Evolutionary conservation across 2,888 invertebrate species (phyloP).

Genomic region (Opisthograptis luteolata): DNA sequence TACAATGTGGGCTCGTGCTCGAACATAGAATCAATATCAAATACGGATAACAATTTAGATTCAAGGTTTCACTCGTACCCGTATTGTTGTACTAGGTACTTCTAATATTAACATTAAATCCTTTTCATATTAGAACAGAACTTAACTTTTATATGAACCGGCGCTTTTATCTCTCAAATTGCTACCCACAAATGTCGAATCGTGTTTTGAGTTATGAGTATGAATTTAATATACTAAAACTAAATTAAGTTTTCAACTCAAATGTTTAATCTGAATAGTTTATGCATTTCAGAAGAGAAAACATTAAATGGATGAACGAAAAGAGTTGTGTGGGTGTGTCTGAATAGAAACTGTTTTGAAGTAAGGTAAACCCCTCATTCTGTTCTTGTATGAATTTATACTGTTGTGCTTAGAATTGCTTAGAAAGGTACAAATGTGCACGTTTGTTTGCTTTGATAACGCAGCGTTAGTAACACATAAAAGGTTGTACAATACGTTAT

Average conservation of each 20-base stretch:
- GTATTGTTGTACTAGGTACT: neutral
- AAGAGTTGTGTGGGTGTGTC: constrained; percentile 17
- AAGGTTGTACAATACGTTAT: too few species aligned
- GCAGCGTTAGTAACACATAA: too few species aligned
- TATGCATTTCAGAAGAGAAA: constrained; percentile 38
- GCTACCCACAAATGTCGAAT: too few species aligned
- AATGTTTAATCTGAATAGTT: constrained; percentile 40
- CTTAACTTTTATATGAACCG: neutral
- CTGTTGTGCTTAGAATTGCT: constrained; percentile 30
- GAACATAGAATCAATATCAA: neutral
- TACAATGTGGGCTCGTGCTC: neutral
- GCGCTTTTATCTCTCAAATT: neutral
- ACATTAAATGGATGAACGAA: constrained; percentile 38
- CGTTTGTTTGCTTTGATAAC: neutral
- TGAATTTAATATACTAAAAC: neutral
- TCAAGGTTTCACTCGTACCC: constrained; percentile 11
- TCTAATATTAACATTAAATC: too few species aligned
- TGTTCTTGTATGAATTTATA: constrained; percentile 33
- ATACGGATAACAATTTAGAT: neutral
- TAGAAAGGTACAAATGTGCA: neutral
- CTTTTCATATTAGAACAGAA: too few species aligned
- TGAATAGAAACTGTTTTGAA: constrained; percentile 37
- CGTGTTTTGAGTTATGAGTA: neutral
- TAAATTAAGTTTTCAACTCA: neutral
- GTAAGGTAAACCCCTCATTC: constrained; percentile 21